Percentiles rank a stretch among this genome's conserved stretches.
These are phyloP conservation scores for Arizona elegans DNA, from an alignment of 2,113 vertebrate genomes.

Conservation along the genomic window DNA sequence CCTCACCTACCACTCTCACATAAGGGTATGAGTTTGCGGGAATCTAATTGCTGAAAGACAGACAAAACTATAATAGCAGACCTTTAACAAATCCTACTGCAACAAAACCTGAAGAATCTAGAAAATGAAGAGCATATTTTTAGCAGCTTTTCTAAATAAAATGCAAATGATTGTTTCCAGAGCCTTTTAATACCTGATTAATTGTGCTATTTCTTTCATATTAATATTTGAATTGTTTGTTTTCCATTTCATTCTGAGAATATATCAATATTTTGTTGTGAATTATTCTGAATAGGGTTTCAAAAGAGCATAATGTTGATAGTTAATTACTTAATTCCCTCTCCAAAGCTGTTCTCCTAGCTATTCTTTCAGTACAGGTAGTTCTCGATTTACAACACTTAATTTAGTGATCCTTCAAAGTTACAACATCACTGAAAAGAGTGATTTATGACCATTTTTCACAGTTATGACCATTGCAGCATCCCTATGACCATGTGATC, in stretches of 20 bases:
- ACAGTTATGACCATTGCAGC: no score
- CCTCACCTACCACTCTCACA: not conserved
- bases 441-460: no score
- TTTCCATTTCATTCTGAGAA: not conserved
- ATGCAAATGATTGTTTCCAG: not conserved
- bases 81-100: not conserved
- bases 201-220: not conserved
- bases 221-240: not conserved
- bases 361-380: not conserved
- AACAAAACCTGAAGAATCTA: not conserved
- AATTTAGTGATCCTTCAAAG: no score
- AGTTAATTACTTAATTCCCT: not conserved
- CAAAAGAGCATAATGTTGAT: not conserved
- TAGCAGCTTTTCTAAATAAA: not conserved
- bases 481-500: no score
- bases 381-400: no score
- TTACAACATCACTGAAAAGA: no score
- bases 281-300: not conserved
- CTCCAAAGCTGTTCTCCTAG: not conserved
- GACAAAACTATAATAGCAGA: not conserved
- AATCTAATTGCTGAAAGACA: not conserved
- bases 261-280: not conserved
- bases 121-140: not conserved
- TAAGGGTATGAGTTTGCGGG: not conserved
- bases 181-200: not conserved